Evolutionary conservation across 2,113 vertebrate genomes (phyloP).

Genomic region (Psittacula cyanocephala): DNA sequence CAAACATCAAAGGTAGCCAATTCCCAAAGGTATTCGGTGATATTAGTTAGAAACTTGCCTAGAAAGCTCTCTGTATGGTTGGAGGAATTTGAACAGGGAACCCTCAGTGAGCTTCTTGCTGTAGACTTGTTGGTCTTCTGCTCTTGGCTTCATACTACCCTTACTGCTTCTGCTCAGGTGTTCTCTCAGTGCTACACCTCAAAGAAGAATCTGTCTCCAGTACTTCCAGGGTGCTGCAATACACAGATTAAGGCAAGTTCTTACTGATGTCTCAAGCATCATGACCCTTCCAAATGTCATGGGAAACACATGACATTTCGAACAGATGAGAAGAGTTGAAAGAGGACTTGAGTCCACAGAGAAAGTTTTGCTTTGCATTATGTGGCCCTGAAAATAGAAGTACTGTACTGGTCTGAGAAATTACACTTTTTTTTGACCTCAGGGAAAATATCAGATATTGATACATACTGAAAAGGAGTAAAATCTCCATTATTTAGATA

Average conservation of each 20-base stretch:
- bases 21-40: not conserved
- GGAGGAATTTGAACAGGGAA: not conserved
- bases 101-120: not conserved
- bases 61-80: not conserved
- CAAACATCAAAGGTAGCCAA: not conserved
- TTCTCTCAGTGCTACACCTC: not conserved
- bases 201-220: not conserved
- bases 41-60: not conserved
- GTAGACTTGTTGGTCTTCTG: not conserved
- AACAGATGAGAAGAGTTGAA: not conserved
- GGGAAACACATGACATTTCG: not conserved
- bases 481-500: not conserved
- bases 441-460: not conserved
- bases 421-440: not conserved
- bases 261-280: accelerated
- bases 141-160: not conserved
- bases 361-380: not conserved
- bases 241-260: not conserved
- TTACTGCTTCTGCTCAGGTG: not conserved
- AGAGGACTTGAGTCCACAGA: not conserved
- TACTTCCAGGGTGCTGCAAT: not conserved
- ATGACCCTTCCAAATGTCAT: not conserved
- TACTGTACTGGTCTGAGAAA: not conserved
- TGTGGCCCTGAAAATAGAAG: not conserved
- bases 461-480: not conserved